Base-by-base conservation (phyloP, 2,888 invertebrate genomes). In the Brassicogethes aeneus region DNA sequence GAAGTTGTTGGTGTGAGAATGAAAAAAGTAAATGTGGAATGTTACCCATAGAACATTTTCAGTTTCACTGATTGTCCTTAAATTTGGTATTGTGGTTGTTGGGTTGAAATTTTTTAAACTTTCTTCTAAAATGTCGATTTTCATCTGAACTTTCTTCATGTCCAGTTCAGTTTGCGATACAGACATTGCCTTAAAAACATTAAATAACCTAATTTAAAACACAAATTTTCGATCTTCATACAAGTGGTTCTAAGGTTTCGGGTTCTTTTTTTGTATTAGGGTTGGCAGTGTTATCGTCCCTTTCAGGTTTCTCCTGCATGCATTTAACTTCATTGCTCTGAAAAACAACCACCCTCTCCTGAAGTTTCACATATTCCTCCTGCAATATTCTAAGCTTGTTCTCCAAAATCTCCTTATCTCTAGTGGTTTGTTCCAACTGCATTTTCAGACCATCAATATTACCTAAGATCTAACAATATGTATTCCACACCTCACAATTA, bases 121-220 rank as follows among this genome's bases (percentile, higher is more conserved):
- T 41, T 53, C 56, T 37, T 64, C 64, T 23, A 64, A 39, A 34
- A 57, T 57, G 12, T 56, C 47, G 3, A 64, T 57, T 45, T 61
- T 58, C 36, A 53, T 48, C 42, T 62, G 59, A 17, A 63, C 61
- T 39, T 56, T 61, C 36, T 56, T 55, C 52, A 63, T 60, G 23
- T 62, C 64, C 2, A 57, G 17, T 31, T 62, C 60, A 2, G 61
- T 54, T 44, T 61, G 59, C 2, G 56, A 52, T 10, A 60, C 46
- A 13, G 51, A 12, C 12, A 12, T 10, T 12, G 10, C 3, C 10
- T 12, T 7, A 5, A 32, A 32, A 13, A 23, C 10, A 23, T 7
- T 23, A 23, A 23, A 5, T 23, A 23, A 23, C 10, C 5, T 23
- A 10, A 7, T 23, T 7, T 5, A 23, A 23, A 23, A 23, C 23